Evolutionary conservation across 1,140 invertebrate genomes (phyloP).

Genomic region (Araneus ventricosus): DNA sequence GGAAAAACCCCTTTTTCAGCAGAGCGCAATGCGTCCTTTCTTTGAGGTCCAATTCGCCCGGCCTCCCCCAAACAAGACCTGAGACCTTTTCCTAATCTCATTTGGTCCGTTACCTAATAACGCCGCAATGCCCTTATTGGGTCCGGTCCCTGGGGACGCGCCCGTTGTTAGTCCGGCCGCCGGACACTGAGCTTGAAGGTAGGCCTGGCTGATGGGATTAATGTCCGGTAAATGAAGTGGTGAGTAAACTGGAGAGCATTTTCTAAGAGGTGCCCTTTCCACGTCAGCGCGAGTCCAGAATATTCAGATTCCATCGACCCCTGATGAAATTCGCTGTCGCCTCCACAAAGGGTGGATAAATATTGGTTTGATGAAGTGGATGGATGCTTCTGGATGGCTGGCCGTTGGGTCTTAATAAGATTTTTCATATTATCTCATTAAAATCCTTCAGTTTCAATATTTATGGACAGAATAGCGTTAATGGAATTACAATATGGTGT

Average conservation of each 20-base stretch:
- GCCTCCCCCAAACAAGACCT: background rate
- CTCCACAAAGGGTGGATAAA: background rate
- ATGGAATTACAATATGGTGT: background rate
- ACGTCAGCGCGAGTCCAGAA: background rate
- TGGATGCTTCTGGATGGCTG: background rate
- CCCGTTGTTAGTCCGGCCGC: slow-evolving; percentile 57
- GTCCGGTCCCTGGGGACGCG: slow-evolving; percentile 37
- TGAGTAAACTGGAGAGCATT: slow-evolving; percentile 47
- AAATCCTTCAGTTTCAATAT: background rate
- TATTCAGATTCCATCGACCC: background rate
- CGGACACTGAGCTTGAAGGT: slow-evolving; percentile 9
- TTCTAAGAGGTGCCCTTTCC: slow-evolving; percentile 7
- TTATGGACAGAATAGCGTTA: background rate
- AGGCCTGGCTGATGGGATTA: slow-evolving; percentile 45
- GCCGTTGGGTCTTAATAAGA: background rate
- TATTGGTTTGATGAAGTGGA: background rate
- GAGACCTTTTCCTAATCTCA: slow-evolving; percentile 48
- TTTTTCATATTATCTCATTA: background rate
- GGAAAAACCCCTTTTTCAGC: background rate
- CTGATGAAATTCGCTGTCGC: background rate
- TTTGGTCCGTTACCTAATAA: slow-evolving; percentile 61
- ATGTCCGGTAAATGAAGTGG: slow-evolving; percentile 61
- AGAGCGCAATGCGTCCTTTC: background rate
- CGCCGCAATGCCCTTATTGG: slow-evolving; percentile 57
- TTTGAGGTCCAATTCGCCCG: background rate